phyloP scores from a whole-genome alignment of 92 coral and sea anemone species.

The Bergia sp. region DNA sequence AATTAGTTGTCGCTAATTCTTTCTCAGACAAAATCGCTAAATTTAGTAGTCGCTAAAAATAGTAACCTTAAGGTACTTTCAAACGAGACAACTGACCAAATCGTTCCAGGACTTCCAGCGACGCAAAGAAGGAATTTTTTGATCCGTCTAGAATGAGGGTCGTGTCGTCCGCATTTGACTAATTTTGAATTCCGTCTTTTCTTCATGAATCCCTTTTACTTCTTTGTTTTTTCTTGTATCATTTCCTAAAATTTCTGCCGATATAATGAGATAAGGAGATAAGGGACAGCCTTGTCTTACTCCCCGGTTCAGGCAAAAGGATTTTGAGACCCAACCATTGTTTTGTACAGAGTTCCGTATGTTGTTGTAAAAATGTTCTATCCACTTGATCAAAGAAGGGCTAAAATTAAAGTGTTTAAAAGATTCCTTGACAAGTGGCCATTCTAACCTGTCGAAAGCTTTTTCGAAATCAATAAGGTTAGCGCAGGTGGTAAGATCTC shows the following conservation, averaged over 20 bases:
- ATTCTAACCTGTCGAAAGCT: not conserved
- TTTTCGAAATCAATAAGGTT: too few relatives aligned
- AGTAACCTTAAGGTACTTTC: not conserved
- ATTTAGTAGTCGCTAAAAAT: too few relatives aligned
- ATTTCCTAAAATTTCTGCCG: slow-evolving; percentile 4
- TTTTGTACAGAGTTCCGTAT: not conserved
- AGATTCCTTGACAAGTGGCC: slow-evolving; percentile 1
- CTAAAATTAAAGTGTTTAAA: not conserved
- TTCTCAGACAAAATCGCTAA: too few relatives aligned
- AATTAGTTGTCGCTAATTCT: too few relatives aligned
- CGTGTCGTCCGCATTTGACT: not conserved
- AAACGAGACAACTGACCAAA: not conserved
- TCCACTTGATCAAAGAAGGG: not conserved
- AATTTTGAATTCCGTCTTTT: not conserved
- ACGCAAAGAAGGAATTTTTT: not conserved
- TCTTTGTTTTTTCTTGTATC: not conserved
- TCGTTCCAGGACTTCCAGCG: not conserved
- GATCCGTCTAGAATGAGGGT: not conserved
- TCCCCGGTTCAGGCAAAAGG: not conserved
- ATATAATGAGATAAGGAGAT: not conserved
- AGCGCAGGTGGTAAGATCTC: too few relatives aligned
- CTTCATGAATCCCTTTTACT: not conserved
- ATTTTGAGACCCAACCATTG: not conserved
- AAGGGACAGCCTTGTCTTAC: slow-evolving; percentile 17
- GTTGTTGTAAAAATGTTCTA: not conserved